These are phyloP conservation scores for Diplosoma virens DNA, from an alignment of 23 tunicate species.

Conservation along the genomic window DNA sequence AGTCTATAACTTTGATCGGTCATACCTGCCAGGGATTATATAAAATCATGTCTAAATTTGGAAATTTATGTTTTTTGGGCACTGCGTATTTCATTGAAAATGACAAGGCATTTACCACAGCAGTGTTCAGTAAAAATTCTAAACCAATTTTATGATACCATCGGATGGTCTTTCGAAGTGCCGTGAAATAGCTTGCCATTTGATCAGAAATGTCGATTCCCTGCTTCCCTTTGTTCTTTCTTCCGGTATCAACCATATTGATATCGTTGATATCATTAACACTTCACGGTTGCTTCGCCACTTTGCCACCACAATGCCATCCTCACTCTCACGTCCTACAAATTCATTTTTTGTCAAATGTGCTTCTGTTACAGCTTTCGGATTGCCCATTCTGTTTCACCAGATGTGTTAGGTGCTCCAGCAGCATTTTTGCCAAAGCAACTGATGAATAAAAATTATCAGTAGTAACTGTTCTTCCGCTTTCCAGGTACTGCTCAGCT, in stretches of 20 bases:
- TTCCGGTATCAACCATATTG: neutral
- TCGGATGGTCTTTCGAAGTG: neutral
- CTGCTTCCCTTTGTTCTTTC: constrained; percentile 6
- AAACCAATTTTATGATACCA: neutral
- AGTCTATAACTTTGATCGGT: neutral
- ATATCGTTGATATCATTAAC: neutral
- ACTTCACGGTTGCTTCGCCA: neutral
- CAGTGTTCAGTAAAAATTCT: neutral
- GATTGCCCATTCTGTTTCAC: neutral
- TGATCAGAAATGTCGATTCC: neutral
- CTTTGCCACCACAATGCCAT: constrained; percentile 10
- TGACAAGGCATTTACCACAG: constrained; percentile 4
- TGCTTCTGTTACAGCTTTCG: neutral
- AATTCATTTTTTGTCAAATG: neutral
- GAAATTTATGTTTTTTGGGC: neutral
- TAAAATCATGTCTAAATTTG: neutral
- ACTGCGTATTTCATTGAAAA: neutral
- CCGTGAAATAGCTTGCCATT: neutral
- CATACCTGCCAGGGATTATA: neutral
- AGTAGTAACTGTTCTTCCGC: neutral
- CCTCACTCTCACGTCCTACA: neutral
- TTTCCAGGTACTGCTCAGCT: neutral
- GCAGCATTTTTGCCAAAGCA: constrained; percentile 4
- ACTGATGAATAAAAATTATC: constrained; percentile 3
- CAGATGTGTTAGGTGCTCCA: neutral